Conservation (phyloP, 1,140 invertebrate genomes). For the Coelopa frigida region DNA sequence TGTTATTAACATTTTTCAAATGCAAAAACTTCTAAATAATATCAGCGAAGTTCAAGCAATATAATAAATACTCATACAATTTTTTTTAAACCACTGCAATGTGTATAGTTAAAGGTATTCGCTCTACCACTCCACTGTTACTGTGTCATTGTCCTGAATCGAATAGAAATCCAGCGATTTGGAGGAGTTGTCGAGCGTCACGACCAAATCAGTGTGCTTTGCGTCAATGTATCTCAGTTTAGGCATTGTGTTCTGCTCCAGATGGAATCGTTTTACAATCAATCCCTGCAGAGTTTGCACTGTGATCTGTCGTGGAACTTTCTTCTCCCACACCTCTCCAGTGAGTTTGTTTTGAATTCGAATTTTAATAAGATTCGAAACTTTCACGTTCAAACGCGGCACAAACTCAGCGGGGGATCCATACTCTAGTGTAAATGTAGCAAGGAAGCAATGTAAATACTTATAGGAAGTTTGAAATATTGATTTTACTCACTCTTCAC, state of each 20-base stretch:
- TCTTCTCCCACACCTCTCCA: conserved; percentile 56
- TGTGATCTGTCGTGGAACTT: conserved; percentile 68
- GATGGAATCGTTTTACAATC: conserved; percentile 35
- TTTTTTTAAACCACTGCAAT: no score
- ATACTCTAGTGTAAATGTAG: conserved; percentile 73
- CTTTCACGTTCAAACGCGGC: conserved; percentile 52
- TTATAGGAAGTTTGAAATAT: not conserved
- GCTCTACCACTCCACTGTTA: conserved; percentile 50
- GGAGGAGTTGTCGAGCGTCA: conserved; percentile 70
- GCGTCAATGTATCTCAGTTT: conserved; percentile 49
- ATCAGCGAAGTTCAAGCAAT: no score
- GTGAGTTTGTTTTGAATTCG: conserved; percentile 52
- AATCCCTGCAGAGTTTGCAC: conserved; percentile 64
- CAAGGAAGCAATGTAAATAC: conserved; percentile 27
- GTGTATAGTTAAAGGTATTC: no score
- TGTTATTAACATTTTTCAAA: no score
- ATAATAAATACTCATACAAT: no score
- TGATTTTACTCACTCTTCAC: conserved; percentile 46
- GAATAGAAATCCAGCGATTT: conserved; percentile 78
- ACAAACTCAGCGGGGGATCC: conserved; percentile 70
- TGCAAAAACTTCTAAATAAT: no score
- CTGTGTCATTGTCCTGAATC: conserved; percentile 72
- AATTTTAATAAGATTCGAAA: conserved; percentile 59
- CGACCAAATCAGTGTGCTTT: conserved; percentile 57
- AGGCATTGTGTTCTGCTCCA: conserved; percentile 26